Evolutionary conservation across 2,797 vertebrate genomes (phyloP), one percentile per base, ranked within the genome.

Genomic region (Enoplosus armatus): DNA sequence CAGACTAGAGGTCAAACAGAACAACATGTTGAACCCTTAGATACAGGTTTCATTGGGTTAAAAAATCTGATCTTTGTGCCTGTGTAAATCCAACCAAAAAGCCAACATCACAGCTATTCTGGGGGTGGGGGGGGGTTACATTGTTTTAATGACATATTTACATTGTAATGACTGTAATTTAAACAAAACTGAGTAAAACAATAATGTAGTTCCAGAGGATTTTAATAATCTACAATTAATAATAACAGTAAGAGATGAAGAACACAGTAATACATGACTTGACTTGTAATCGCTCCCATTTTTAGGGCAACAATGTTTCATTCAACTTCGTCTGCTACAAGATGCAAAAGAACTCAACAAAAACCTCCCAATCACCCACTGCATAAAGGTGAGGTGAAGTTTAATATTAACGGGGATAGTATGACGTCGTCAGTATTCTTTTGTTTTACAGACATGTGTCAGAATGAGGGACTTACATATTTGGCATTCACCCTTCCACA

Each of bases 141-240:
- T 53, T 14, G 8, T 37, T 78, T 83, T 71, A 83, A 76, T 76
- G 62, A 65, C 51, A 81, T 20, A 73, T 87, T 77, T 71, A 82
- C 74, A 85, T 61, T 69, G 65, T 59, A 53, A 79, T 69, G 63
- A 74, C 50, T 47, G 22, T 9, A 68, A 74, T 88, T 87, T 82
- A 85, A 93, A 91, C 84, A 63, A 69, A 87, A 90, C 77, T 67
- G 62, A 89, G 87, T 82, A 81, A 89, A 84, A 87, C 53, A 60
- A 77, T 67, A 85, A 83, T 83, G 87, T 80, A 85, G 71, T 87
- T 91, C 79, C 74, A 85, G 77, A 88, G 14, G 4, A 16, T 68
- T 81, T 80, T 64, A 83, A 92, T 86, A 86, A 82, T 79, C 86
- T 84, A 88, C 72, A 89, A 87, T 82, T 84, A 85, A 39, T 16